Base-by-base conservation (phyloP, 2,888 invertebrate genomes). In the Ennomos erosarius region DNA sequence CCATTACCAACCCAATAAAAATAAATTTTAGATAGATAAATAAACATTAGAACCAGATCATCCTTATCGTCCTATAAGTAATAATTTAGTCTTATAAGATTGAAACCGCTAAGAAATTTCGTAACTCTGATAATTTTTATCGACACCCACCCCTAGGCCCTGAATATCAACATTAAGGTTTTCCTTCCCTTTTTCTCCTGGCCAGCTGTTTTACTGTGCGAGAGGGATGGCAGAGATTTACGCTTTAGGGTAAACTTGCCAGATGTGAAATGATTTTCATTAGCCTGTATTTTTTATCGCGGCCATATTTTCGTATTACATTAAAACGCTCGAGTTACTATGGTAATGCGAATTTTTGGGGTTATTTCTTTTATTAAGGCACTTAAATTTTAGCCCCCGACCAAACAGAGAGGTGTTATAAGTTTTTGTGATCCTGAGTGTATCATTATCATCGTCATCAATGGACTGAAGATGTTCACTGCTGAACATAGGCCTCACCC, bases 91-190 rank as follows among this genome's bases (percentile, higher is more conserved):
- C n/a, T n/a, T n/a, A n/a, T n/a, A n/a, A n/a, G n/a, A n/a, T n/a
- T n/a, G 52, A 62, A 62, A 61, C 53, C 56, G 47, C 56, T 50
- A n/a, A 52, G 56, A 59, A 62, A 65, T 55, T 62, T 62, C 61
- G 49, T 54, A 57, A 35, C 55, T 52, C 38, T 56, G 63, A 65
- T 67, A 65, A 63, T 62, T 65, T 67, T 67, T 65, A 65, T 62
- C 65, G 59, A 59, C 59, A 55, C 45, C 53, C 50, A 34, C 53
- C 52, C 55, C 54, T 46, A 39, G 26, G 48, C 55, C 37, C 51
- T 52, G 55, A 55, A 59, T 16, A 13, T 39, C n/a, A 42, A 34
- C 45, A 40, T 35, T 50, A 53, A 13, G n/a, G 35, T 10, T 37
- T 56, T 48, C 40, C 34, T 9, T 64, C 62, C 37, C 55, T 53